Conservation (phyloP, 1,140 invertebrate species). For the Temnothorax nylanderi region DNA sequence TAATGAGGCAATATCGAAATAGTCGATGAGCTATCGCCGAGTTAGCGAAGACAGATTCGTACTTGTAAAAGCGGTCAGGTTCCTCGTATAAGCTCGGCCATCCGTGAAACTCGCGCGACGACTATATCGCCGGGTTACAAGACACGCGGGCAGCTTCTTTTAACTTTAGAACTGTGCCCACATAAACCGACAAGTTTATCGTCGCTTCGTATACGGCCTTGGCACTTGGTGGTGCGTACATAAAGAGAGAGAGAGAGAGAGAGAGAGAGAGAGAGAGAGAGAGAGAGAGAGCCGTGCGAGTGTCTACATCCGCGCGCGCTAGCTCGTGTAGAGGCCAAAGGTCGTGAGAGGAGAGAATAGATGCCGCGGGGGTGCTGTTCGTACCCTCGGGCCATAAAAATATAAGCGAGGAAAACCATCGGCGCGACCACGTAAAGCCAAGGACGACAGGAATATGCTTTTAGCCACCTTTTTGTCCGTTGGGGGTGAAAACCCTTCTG, state of each 20-base stretch:
- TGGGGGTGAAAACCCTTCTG: conserved; percentile 56
- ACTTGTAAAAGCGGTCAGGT: conserved; percentile 19
- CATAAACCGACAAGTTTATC: conserved; percentile 72
- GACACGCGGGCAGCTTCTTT: conserved; percentile 36
- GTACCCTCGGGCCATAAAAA: conserved; percentile 73
- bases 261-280: background rate
- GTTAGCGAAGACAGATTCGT: conserved; percentile 6
- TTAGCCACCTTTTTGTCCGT: conserved; percentile 74
- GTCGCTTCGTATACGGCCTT: conserved; percentile 52
- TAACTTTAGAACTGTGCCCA: conserved; percentile 66
- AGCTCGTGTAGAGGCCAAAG: conserved; percentile 44
- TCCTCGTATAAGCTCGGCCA: conserved; percentile 29
- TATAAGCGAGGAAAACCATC: conserved; percentile 69
- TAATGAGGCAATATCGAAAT: background rate
- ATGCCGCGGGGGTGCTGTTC: conserved; percentile 49
- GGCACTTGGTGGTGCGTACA: conserved; percentile 2
- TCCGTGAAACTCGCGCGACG: conserved; percentile 13
- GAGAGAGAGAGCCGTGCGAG: conserved; percentile 23
- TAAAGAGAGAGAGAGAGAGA: conserved; percentile 18
- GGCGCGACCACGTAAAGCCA: conserved; percentile 72
- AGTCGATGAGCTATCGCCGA: background rate
- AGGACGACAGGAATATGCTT: conserved; percentile 80
- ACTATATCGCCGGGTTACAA: conserved; percentile 25
- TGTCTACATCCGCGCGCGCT: conserved; percentile 9
- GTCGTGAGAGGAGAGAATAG: conserved; percentile 64